These are phyloP conservation scores for Telenomus remus DNA, from an alignment of 1,140 invertebrate genomes.

Conservation along the genomic window DNA sequence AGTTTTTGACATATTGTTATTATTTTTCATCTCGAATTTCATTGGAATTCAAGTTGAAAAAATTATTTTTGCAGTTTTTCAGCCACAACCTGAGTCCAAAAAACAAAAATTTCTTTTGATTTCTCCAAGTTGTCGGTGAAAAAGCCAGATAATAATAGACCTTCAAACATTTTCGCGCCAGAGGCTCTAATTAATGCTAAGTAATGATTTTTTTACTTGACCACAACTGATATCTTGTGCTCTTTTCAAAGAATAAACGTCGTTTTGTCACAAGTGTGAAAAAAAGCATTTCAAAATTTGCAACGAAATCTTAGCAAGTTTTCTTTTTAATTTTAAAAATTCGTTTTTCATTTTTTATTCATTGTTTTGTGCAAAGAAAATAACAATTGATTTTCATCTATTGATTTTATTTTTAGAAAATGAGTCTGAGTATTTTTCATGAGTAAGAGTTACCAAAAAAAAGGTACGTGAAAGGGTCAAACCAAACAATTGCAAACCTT, in stretches of 20 bases:
- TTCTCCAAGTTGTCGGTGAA: neutral
- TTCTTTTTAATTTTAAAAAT: no score
- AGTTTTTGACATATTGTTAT: no score
- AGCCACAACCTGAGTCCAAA: no score
- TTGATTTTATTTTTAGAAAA: neutral
- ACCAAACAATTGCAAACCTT: conserved; percentile 23
- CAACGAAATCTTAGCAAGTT: no score
- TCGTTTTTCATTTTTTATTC: neutral
- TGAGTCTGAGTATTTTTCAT: neutral
- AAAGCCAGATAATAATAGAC: conserved; percentile 9
- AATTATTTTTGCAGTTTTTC: no score
- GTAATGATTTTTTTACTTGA: conserved; percentile 62
- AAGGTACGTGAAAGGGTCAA: conserved; percentile 20
- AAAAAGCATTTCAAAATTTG: no score
- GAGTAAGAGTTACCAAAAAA: neutral
- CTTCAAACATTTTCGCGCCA: conserved; percentile 29
- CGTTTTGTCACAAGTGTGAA: conserved; percentile 51
- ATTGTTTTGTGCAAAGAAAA: no score
- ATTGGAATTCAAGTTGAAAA: no score
- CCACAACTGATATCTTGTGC: conserved; percentile 10
- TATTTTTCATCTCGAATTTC: no score
- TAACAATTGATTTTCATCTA: no score
- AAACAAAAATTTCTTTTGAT: no score
- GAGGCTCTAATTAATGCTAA: conserved; percentile 66
- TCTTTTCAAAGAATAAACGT: conserved; percentile 62